These are phyloP conservation scores for Siniperca knerii DNA, from an alignment of 2,113 vertebrate genomes.

Conservation along the genomic window DNA sequence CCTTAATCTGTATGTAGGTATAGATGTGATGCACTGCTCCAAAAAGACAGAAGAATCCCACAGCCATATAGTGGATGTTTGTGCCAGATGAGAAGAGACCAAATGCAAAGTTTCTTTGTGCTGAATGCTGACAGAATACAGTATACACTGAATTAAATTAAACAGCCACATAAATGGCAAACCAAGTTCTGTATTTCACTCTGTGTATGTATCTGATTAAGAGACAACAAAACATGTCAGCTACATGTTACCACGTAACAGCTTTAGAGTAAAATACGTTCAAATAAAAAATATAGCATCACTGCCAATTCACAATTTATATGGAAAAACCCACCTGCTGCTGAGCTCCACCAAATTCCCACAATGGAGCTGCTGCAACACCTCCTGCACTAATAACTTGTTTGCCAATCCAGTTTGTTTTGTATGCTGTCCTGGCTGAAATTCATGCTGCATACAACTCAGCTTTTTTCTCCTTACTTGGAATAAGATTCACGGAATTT, in stretches of 20 bases:
- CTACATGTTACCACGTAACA: neutral
- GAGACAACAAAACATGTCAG: neutral
- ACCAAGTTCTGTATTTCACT: neutral
- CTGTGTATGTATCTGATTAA: neutral
- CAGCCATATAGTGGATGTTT: neutral
- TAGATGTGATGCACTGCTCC: neutral
- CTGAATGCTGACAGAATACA: neutral
- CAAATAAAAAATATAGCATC: neutral
- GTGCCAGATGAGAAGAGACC: no score
- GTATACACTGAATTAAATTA: neutral
- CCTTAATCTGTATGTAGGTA: neutral
- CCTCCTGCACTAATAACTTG: constrained; percentile 5
- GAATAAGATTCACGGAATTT: neutral
- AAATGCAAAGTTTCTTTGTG: neutral
- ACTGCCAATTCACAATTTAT: neutral
- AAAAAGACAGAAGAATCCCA: neutral
- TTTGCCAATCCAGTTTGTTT: constrained; percentile 11
- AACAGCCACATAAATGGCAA: neutral
- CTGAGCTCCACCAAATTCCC: constrained; percentile 13
- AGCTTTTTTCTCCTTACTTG: neutral
- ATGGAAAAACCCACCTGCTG: constrained; percentile 13
- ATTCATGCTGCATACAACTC: constrained; percentile 3
- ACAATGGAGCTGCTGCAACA: neutral
- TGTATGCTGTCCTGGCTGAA: neutral
- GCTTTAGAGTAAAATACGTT: neutral